A percentile compares a stretch with the other conserved stretches of the same genome.
Evolutionary conservation across 1,140 invertebrate species (phyloP).

Genomic region (Goniozus legneri): DNA sequence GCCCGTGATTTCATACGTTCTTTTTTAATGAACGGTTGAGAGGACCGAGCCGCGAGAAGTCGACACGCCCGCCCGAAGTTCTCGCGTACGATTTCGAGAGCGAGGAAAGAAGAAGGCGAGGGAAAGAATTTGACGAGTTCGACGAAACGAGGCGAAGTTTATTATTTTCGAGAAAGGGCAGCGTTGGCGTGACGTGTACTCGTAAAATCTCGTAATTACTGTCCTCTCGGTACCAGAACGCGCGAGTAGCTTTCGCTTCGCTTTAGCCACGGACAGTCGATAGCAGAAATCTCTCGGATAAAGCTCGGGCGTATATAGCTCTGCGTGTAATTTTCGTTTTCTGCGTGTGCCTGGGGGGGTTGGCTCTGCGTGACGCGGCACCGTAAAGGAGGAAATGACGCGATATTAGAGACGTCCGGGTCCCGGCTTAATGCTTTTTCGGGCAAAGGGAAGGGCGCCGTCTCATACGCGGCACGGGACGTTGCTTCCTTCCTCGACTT

Average conservation of each 20-base stretch:
- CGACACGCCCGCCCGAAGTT: too few relatives aligned
- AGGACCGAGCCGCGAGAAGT: too few relatives aligned
- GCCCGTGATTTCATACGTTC: not conserved
- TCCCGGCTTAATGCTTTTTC: constrained; percentile 10
- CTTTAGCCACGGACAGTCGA: constrained; percentile 25
- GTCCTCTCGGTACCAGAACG: constrained; percentile 24
- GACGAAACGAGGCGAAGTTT: constrained; percentile 16
- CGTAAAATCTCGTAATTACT: constrained; percentile 36
- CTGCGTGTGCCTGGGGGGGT: constrained; percentile 23
- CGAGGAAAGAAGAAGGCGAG: too few relatives aligned
- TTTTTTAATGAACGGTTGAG: not conserved
- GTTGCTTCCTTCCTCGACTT: too few relatives aligned
- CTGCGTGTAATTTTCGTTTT: constrained; percentile 28
- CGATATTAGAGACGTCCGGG: constrained; percentile 10
- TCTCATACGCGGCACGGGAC: too few relatives aligned
- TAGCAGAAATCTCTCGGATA: constrained; percentile 27
- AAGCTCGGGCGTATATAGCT: constrained; percentile 20
- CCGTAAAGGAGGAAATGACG: constrained; percentile 18
- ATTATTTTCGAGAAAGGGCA: too few relatives aligned
- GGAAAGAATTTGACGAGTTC: not conserved
- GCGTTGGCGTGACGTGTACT: constrained; percentile 28
- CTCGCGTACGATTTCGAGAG: too few relatives aligned
- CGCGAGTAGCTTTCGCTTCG: too few relatives aligned
- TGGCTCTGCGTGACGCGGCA: constrained; percentile 24
- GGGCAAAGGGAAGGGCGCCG: constrained; percentile 4